Conservation (phyloP, 1,140 invertebrate genomes). For the Drosophila serrata region DNA sequence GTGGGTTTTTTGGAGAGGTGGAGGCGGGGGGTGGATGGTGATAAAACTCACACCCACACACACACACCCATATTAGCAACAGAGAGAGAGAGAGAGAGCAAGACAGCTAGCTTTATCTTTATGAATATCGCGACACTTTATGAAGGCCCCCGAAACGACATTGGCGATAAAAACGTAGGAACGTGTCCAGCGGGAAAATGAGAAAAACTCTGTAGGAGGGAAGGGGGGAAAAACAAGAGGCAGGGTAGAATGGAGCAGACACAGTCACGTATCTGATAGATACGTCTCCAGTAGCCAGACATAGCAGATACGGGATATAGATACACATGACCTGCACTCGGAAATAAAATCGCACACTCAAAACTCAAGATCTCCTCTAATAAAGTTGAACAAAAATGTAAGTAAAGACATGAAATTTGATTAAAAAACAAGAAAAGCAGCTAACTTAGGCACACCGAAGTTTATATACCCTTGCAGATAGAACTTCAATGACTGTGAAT, state of each 20-base stretch:
- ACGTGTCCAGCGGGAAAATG: constrained; percentile 50
- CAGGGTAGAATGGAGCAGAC: neutral
- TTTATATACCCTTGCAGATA: too few species aligned
- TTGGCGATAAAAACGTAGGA: constrained; percentile 45
- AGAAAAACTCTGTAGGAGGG: constrained; percentile 5
- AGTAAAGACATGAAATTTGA: too few species aligned
- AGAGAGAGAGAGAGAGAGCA: neutral
- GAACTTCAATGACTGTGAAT: too few species aligned
- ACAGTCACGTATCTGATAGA: constrained; percentile 56
- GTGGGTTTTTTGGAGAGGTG: too few species aligned
- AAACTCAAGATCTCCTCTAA: too few species aligned
- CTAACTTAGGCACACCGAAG: too few species aligned
- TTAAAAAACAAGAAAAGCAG: too few species aligned
- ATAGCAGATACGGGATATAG: constrained; percentile 27
- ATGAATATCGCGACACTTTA: constrained; percentile 73
- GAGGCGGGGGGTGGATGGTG: too few species aligned
- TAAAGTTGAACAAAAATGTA: too few species aligned
- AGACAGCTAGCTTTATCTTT: constrained; percentile 59
- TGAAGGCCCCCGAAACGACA: constrained; percentile 60
- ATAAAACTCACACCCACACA: constrained; percentile 48
- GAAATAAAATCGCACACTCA: too few species aligned
- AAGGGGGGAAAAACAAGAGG: neutral
- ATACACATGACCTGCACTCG: neutral
- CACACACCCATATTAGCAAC: neutral
- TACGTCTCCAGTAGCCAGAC: constrained; percentile 19